Evolutionary conservation across 2,888 invertebrate species (phyloP), one percentile per base, ranked within the genome.

Genomic region (Xylota sylvarum): DNA sequence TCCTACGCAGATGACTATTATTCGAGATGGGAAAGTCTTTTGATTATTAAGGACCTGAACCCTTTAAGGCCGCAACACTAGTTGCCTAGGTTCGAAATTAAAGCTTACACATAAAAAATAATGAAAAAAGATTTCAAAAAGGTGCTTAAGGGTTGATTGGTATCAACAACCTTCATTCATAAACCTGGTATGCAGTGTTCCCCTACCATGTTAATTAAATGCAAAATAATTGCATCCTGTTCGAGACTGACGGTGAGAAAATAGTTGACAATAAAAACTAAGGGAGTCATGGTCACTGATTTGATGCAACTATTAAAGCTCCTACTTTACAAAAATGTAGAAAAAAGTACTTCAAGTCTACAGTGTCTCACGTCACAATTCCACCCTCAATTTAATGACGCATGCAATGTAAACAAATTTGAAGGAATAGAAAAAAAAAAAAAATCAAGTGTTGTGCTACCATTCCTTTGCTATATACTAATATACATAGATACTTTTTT

Each of bases 301-400:
- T 67, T 65, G 27, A 74, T 73, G 60, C 62, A 23, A 74, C 35
- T 67, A 19, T 65, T 58, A 37, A 60, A 14, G 30, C 43, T 60
- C 56, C 35, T 32, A 35, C 35, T 52, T 12, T 43, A 17, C 35
- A 32, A 32, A 32, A 48, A 50, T 17, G n/a, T 50, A 12, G 14
- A 32, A 32, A 46, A 48, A 48, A 48, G 7, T 14, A 37, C 30
- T 37, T 14, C 37, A 48, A 65, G 23, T n/a, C 46, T 27, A 55
- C 32, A 52, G 30, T 60, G 55, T 40, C 23, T 23, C 76, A 48
- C 40, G 58, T 70, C 81, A 77, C 35, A 40, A 70, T 64, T 50
- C 76, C 70, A 76, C 82, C 77, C 77, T 77, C 70, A 65, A 82
- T 58, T 77, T 70, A 72, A 77, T 70, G 70, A 70, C 76, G 69